Conservation (phyloP, 2,888 invertebrate species). For the Leptopterna dolabrata region DNA sequence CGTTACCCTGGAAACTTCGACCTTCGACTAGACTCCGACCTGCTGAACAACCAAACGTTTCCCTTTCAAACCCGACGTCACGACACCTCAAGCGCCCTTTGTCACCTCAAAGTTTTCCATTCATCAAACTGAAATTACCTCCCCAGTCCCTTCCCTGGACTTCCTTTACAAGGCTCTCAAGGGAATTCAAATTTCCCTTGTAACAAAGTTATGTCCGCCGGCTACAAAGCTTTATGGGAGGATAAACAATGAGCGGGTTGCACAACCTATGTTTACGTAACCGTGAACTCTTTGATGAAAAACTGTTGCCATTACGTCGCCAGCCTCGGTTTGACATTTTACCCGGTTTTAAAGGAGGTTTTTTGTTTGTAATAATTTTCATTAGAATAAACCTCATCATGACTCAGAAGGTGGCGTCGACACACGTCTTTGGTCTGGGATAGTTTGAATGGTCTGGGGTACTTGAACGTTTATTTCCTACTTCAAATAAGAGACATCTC, state of each 20-base stretch:
- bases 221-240: neutral
- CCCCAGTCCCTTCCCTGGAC: neutral
- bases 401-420: too few relatives aligned
- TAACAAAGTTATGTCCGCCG: neutral
- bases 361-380: neutral
- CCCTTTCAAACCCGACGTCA: neutral
- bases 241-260: conserved; percentile 20
- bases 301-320: neutral
- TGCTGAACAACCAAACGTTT: too few relatives aligned
- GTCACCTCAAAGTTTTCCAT: neutral
- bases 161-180: neutral
- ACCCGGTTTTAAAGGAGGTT: neutral
- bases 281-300: neutral
- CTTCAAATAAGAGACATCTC: too few relatives aligned
- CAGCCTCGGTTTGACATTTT: neutral
- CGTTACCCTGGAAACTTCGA: too few relatives aligned
- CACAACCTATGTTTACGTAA: conserved; percentile 18
- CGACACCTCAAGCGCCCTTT: neutral
- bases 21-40: too few relatives aligned
- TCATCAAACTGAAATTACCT: neutral
- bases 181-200: conserved; percentile 1
- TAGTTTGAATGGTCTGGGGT: too few relatives aligned
- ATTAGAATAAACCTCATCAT: neutral
- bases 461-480: too few relatives aligned
- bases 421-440: too few relatives aligned